Base-by-base conservation (phyloP, 2,888 invertebrate genomes). In the Cremastinae sp. region DNA sequence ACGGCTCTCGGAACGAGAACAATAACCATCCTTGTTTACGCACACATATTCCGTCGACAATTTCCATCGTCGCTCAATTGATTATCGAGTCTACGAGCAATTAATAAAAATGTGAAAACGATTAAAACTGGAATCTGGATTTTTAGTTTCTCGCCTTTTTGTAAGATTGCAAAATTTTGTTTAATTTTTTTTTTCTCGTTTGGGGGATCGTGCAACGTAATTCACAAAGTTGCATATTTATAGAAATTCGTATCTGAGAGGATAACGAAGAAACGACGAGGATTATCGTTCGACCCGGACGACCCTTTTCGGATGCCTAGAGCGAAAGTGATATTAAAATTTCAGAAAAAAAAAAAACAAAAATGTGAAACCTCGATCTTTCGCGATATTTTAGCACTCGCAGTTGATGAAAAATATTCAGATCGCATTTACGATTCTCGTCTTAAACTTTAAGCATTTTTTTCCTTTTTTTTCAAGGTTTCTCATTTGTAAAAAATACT, bases 241-340 rank as follows among this genome's bases (percentile, higher is more conserved):
- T n/a, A n/a, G 37, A 18, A 39, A 18, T 7, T 5, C 37, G 18
- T 58, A 58, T 58, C 39, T n/a, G 7, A 3, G 39, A 20, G 28
- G 37, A 41, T n/a, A n/a, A n/a, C n/a, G n/a, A 28, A 28, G 28
- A 28, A 2, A 20, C n/a, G 20, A 18, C 1, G 22, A 43, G 43
- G 12, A 41, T 43, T 59, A 59, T 59, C 58, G 10, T 8, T 59
- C 58, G 59, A 59, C 45, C 59, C 45, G 4, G 28, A 12, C 45
- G 59, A 59, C 45, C 45, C 28, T 45, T 2, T 28, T 14, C 59
- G 14, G 45, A 43, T n/a, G 43, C 59, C 59, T 59, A 43, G 59
- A 45, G 59, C 2, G 28, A 28, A 28, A 28, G 5, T 28, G 28
- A 28, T 28, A n/a, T n/a, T n/a, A 28, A 28, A 28, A 28, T 28